These are phyloP conservation scores for Plebejus argus DNA, from an alignment of 2,888 invertebrate genomes.

Conservation along the genomic window DNA sequence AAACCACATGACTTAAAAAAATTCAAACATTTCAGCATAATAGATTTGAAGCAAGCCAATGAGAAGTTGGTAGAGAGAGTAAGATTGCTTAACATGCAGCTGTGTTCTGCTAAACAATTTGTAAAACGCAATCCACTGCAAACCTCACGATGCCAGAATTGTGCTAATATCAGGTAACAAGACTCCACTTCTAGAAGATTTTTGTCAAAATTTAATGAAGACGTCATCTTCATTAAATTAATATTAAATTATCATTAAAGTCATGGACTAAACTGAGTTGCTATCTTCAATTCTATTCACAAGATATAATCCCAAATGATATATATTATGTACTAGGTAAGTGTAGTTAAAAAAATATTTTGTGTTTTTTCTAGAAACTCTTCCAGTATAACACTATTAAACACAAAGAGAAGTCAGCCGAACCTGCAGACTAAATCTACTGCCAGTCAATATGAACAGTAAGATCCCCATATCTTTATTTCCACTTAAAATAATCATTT, in stretches of 20 bases:
- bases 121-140: slow-evolving; percentile 48
- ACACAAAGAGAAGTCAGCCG: slow-evolving; percentile 48
- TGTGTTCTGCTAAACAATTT: slow-evolving; percentile 69
- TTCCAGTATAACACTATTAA: slow-evolving; percentile 49
- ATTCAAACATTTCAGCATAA: slow-evolving; percentile 51
- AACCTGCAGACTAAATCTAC: slow-evolving; percentile 47
- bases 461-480: slow-evolving; percentile 25
- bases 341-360: neutral
- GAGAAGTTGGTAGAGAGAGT: slow-evolving; percentile 58
- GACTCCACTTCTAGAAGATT: no score
- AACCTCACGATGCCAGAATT: slow-evolving; percentile 42
- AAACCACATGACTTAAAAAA: neutral
- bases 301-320: neutral
- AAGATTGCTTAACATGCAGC: slow-evolving; percentile 57
- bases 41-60: slow-evolving; percentile 57
- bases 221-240: no score
- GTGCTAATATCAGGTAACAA: slow-evolving; percentile 48
- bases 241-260: no score
- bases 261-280: no score
- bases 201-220: no score
- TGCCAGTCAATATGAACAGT: slow-evolving; percentile 47
- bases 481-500: neutral
- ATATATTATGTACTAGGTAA: neutral
- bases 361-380: slow-evolving; percentile 47
- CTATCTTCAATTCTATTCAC: no score